Evolutionary conservation across 2,797 vertebrate genomes (phyloP).

Genomic region (Coreius guichenoti): DNA sequence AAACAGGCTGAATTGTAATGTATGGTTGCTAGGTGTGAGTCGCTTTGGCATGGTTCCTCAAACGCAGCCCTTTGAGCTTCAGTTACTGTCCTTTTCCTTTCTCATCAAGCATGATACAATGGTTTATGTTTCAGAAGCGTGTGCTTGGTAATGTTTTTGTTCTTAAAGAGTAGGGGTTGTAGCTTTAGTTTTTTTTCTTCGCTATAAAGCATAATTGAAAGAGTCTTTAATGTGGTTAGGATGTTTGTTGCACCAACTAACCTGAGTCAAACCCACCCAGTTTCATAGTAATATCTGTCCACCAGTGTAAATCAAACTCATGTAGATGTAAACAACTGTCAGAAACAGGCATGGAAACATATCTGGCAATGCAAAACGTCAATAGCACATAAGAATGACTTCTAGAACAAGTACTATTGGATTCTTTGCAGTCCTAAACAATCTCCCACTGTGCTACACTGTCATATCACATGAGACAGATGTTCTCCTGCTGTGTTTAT

Average conservation of each 20-base stretch:
- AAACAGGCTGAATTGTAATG: slow-evolving; percentile 38
- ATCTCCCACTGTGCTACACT: neutral
- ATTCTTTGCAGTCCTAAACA: neutral
- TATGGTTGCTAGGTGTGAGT: slow-evolving; percentile 49
- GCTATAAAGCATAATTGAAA: slow-evolving; percentile 10
- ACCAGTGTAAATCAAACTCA: neutral
- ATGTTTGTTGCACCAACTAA: neutral
- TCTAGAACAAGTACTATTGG: neutral
- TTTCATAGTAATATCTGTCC: neutral
- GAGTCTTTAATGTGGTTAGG: slow-evolving; percentile 5
- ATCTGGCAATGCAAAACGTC: neutral
- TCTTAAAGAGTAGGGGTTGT: neutral
- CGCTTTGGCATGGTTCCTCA: neutral
- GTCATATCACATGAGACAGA: slow-evolving; percentile 14
- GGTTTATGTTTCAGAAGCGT: slow-evolving; percentile 5
- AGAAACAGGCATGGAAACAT: neutral
- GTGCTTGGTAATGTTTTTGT: slow-evolving; percentile 10
- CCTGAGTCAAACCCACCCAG: neutral
- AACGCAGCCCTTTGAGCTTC: neutral
- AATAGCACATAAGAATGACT: neutral
- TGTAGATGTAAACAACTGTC: neutral
- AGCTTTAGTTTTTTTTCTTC: slow-evolving; percentile 1
- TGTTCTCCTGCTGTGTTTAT: neutral
- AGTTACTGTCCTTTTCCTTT: neutral
- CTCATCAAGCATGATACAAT: neutral